Evolutionary conservation across 1,140 invertebrate species (phyloP).

Genomic region (Limonius californicus): DNA sequence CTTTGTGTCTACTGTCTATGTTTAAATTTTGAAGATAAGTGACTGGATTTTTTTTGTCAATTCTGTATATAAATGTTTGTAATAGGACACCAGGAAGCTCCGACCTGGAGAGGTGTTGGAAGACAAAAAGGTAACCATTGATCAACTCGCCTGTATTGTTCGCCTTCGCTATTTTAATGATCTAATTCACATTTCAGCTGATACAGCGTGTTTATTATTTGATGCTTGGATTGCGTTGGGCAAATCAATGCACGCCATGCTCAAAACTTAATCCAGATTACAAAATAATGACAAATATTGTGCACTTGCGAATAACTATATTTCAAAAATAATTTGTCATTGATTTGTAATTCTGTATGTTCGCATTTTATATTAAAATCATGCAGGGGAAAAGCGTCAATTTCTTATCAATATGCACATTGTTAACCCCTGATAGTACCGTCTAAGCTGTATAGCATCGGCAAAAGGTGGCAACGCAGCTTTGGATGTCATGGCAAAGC

Average conservation of each 20-base stretch:
- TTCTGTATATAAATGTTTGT: slow-evolving; percentile 22
- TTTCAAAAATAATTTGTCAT: neutral
- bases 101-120: slow-evolving; percentile 88
- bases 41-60: slow-evolving; percentile 5
- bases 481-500: neutral
- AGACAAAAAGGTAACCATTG: slow-evolving; percentile 83
- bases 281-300: neutral
- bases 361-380: neutral
- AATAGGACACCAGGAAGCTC: slow-evolving; percentile 66
- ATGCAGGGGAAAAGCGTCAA: too few species aligned
- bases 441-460: neutral
- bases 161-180: slow-evolving; percentile 29
- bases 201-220: slow-evolving; percentile 1
- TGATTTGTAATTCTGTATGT: neutral
- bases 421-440: too few species aligned
- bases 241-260: neutral
- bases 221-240: slow-evolving; percentile 2
- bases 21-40: slow-evolving; percentile 4
- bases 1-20: slow-evolving; percentile 4
- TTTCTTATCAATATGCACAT: too few species aligned
- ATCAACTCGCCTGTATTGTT: slow-evolving; percentile 24
- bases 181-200: slow-evolving; percentile 47
- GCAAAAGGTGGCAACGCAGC: slow-evolving; percentile 7
- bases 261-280: neutral
- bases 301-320: too few species aligned